These are phyloP conservation scores for Gisinianus flammeolus DNA, from an alignment of 2,888 invertebrate genomes.

Conservation along the genomic window DNA sequence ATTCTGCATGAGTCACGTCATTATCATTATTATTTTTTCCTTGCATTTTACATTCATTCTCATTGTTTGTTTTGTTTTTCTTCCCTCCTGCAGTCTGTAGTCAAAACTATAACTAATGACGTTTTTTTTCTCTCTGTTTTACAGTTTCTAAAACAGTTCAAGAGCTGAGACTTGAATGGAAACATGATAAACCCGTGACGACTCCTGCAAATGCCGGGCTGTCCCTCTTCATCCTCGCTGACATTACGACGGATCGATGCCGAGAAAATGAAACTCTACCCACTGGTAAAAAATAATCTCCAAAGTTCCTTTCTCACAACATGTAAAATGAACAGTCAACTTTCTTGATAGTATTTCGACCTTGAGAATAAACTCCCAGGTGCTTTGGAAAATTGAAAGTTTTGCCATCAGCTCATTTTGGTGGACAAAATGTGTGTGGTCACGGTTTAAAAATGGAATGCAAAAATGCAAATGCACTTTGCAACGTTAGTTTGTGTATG, in stretches of 20 bases:
- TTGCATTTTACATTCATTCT: background rate
- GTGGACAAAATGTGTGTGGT: too few species aligned
- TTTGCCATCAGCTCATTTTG: too few species aligned
- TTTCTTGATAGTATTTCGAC: too few species aligned
- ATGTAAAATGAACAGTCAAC: too few species aligned
- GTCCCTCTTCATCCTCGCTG: slow-evolving; percentile 64
- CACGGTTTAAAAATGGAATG: too few species aligned
- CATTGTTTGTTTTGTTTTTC: background rate
- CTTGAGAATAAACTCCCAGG: too few species aligned
- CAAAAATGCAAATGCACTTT: too few species aligned
- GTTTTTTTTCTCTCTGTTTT: too few species aligned
- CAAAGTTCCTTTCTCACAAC: too few species aligned
- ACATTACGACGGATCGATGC: slow-evolving; percentile 58
- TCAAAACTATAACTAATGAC: background rate
- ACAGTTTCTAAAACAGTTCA: slow-evolving; percentile 65
- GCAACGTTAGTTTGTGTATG: too few species aligned
- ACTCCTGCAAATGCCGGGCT: slow-evolving; percentile 63
- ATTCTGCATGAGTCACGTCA: background rate
- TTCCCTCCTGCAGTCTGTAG: background rate
- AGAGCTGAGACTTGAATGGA: slow-evolving; percentile 63
- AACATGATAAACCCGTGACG: slow-evolving; percentile 61
- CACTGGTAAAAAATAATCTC: slow-evolving; percentile 43
- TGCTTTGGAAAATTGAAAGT: too few species aligned
- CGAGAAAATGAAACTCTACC: slow-evolving; percentile 48
- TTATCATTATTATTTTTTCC: background rate